These are phyloP conservation scores for Odontomachus brunneus DNA, from an alignment of 1,140 invertebrate genomes.

Conservation along the genomic window DNA sequence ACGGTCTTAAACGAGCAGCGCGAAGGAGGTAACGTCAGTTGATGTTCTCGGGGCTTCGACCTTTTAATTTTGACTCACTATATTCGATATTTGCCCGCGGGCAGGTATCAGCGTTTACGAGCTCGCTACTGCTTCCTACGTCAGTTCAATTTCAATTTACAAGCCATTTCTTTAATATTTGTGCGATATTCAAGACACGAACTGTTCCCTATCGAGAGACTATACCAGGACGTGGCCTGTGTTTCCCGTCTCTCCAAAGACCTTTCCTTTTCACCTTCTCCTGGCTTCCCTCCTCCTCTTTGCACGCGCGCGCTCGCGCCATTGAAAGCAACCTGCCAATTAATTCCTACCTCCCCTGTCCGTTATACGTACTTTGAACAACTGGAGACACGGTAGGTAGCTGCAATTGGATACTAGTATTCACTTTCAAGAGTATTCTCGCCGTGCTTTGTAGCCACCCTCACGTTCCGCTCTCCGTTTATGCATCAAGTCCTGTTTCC, in stretches of 20 bases:
- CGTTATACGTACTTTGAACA: constrained; percentile 74
- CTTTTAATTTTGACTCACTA: neutral
- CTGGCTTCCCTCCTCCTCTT: constrained; percentile 20
- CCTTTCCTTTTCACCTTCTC: constrained; percentile 34
- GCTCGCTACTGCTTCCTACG: neutral
- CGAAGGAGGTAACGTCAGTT: neutral
- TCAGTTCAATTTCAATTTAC: neutral
- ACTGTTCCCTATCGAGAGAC: constrained; percentile 6
- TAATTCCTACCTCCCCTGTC: constrained; percentile 68
- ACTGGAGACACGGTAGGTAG: constrained; percentile 71
- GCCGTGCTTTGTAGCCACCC: constrained; percentile 69
- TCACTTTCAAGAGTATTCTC: constrained; percentile 76
- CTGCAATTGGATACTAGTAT: constrained; percentile 74
- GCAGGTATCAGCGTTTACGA: neutral
- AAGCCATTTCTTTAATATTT: constrained; percentile 13
- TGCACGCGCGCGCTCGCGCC: constrained; percentile 54
- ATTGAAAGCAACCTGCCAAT: constrained; percentile 73
- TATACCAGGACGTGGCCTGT: neutral
- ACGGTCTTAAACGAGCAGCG: neutral
- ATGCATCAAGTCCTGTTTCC: constrained; percentile 48
- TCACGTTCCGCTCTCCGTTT: constrained; percentile 60
- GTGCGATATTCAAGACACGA: neutral
- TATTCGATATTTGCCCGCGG: constrained; percentile 10
- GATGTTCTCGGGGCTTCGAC: neutral
- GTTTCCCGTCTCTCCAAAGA: constrained; percentile 39